These are phyloP conservation scores for Himalopsyche tibetana DNA, from an alignment of 2,888 invertebrate species.

Conservation along the genomic window DNA sequence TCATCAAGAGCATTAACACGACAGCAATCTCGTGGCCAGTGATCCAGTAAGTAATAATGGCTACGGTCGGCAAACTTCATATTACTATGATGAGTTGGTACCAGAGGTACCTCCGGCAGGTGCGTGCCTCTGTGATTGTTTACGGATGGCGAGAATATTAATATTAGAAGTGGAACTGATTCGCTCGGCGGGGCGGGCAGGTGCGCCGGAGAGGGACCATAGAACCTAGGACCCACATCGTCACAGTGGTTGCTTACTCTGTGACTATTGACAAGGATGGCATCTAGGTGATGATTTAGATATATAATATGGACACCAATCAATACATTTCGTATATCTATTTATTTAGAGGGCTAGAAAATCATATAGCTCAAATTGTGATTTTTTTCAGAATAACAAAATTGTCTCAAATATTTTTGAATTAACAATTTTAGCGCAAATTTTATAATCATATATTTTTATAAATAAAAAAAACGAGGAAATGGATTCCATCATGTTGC, in stretches of 20 bases:
- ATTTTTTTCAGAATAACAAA: too few species aligned
- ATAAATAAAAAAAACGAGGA: too few species aligned
- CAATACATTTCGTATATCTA: too few species aligned
- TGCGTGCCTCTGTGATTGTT: slow-evolving; percentile 60
- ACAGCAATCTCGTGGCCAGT: slow-evolving; percentile 22
- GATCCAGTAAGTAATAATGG: slow-evolving; percentile 16
- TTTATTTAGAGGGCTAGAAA: too few species aligned
- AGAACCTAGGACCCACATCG: slow-evolving; percentile 20
- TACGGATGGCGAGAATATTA: slow-evolving; percentile 62
- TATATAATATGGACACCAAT: too few species aligned
- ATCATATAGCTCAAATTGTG: too few species aligned
- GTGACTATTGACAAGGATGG: background rate
- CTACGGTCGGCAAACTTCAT: slow-evolving; percentile 10
- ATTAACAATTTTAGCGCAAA: too few species aligned
- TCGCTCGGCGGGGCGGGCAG: slow-evolving; percentile 54
- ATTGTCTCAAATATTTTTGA: too few species aligned
- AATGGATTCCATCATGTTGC: too few species aligned
- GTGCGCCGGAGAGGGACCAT: background rate
- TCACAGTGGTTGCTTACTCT: background rate
- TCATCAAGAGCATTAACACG: slow-evolving; percentile 12
- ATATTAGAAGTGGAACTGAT: slow-evolving; percentile 63
- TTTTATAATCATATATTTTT: too few species aligned
- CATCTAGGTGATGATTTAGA: background rate
- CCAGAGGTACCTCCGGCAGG: slow-evolving; percentile 45
- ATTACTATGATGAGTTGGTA: slow-evolving; percentile 4